Conservation (phyloP, 2,797 vertebrate genomes). For the Galagoides demidoff region DNA sequence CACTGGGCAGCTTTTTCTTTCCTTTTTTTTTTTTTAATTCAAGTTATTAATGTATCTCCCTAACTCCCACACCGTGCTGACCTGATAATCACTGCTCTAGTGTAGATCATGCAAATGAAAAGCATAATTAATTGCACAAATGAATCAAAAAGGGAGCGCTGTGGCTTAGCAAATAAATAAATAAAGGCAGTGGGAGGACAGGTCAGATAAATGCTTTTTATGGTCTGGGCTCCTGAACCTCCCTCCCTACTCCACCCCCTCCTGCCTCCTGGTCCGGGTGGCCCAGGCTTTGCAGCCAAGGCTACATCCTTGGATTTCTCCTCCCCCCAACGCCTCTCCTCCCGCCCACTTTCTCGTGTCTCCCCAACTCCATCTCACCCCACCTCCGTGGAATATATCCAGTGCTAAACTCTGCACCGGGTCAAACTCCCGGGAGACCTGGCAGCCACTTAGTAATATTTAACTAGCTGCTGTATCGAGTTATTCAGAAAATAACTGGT, state of each 20-base stretch:
- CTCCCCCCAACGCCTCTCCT: not conserved
- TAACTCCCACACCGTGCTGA: constrained; percentile 80
- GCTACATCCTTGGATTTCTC: constrained; percentile 34
- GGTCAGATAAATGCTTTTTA: constrained; percentile 77
- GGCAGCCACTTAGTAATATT: constrained; percentile 61
- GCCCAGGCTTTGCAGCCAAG: constrained; percentile 52
- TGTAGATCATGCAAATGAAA: constrained; percentile 85
- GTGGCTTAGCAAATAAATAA: constrained; percentile 77
- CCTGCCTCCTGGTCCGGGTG: not conserved
- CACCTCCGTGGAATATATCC: not conserved
- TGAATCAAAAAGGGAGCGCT: constrained; percentile 74
- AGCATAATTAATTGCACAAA: constrained; percentile 83
- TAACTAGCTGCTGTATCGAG: constrained; percentile 75
- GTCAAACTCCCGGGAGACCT: constrained; percentile 50
- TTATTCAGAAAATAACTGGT: constrained; percentile 82
- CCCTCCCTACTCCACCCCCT: not conserved
- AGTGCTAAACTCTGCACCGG: constrained; percentile 56
- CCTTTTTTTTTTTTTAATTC: constrained; percentile 64
- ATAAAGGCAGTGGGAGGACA: constrained; percentile 83
- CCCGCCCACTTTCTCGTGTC: not conserved
- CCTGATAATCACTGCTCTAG: constrained; percentile 85
- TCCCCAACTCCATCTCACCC: not conserved
- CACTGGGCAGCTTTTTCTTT: constrained; percentile 72
- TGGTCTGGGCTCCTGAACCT: not conserved
- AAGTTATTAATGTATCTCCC: constrained; percentile 85